Conservation (phyloP, 2,888 invertebrate genomes). For the Orgyia antiqua region DNA sequence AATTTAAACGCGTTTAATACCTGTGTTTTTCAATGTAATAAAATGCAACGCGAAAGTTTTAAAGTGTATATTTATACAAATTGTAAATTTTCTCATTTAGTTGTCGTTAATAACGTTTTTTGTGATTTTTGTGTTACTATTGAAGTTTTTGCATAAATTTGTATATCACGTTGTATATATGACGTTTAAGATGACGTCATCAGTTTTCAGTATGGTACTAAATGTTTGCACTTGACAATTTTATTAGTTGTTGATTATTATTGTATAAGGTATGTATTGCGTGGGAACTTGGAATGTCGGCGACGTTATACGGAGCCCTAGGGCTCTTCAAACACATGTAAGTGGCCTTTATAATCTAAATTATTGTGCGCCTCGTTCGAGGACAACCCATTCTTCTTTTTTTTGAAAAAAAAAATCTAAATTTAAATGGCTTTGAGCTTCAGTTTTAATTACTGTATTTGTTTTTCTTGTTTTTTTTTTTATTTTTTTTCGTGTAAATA, state of each 20-base stretch:
- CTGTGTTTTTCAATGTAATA: too few relatives aligned
- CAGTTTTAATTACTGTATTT: conserved; percentile 33
- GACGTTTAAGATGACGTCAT: conserved; percentile 29
- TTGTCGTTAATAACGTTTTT: too few relatives aligned
- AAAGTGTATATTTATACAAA: too few relatives aligned
- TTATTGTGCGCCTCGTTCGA: conserved; percentile 22
- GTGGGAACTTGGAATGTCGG: conserved; percentile 14
- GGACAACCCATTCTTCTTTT: conserved; percentile 17
- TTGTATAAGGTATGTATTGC: conserved; percentile 31
- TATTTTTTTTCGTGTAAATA: conserved; percentile 35
- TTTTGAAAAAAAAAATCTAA: conserved; percentile 27
- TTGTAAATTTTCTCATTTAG: too few relatives aligned
- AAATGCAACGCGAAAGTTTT: too few relatives aligned
- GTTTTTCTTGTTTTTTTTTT: conserved; percentile 16
- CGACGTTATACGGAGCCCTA: conserved; percentile 3
- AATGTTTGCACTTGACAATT: conserved; percentile 36
- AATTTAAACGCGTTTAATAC: too few relatives aligned
- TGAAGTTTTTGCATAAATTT: too few relatives aligned
- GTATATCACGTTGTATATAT: too few relatives aligned
- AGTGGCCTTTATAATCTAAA: conserved; percentile 49
- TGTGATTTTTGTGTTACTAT: too few relatives aligned
- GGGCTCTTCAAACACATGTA: conserved; percentile 26
- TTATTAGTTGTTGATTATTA: conserved; percentile 40
- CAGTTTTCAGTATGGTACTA: conserved; percentile 19
- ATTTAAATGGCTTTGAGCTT: conserved; percentile 44